Evolutionary conservation across 2,888 invertebrate species (phyloP).

Genomic region (Papilio protenor): DNA sequence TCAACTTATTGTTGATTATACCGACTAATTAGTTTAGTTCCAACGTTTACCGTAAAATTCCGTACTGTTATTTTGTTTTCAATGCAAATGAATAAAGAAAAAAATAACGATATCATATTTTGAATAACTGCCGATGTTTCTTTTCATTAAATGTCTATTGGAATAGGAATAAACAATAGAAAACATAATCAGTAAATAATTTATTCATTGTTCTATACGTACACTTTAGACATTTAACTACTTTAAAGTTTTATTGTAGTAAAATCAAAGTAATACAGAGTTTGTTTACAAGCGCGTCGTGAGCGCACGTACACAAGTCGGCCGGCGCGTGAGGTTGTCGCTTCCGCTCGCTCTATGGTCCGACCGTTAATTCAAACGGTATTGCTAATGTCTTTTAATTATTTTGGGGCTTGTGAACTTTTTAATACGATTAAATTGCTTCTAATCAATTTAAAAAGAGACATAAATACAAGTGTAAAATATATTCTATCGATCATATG

Average conservation of each 20-base stretch:
- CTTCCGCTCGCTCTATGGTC: conserved; percentile 18
- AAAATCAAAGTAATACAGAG: background rate
- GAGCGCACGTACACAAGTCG: conserved; percentile 18
- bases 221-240: background rate
- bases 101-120: background rate
- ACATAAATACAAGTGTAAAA: background rate
- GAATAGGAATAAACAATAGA: background rate
- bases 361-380: conserved; percentile 32
- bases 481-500: background rate
- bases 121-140: conserved; percentile 2
- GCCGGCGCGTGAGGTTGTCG: conserved; percentile 12
- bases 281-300: conserved; percentile 18
- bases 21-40: conserved; percentile 5
- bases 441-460: background rate
- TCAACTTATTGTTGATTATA: conserved; percentile 16
- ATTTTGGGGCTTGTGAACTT: background rate
- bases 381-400: conserved; percentile 12
- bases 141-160: background rate
- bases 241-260: background rate
- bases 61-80: background rate
- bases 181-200: background rate
- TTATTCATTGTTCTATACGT: background rate
- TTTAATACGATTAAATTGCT: no score
- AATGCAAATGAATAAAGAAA: background rate
- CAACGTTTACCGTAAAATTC: background rate